A percentile compares a stretch with the other conserved stretches of the same genome.
phyloP scores from a whole-genome alignment of 2,113 vertebrate species.

The Edolisoma coerulescens region DNA sequence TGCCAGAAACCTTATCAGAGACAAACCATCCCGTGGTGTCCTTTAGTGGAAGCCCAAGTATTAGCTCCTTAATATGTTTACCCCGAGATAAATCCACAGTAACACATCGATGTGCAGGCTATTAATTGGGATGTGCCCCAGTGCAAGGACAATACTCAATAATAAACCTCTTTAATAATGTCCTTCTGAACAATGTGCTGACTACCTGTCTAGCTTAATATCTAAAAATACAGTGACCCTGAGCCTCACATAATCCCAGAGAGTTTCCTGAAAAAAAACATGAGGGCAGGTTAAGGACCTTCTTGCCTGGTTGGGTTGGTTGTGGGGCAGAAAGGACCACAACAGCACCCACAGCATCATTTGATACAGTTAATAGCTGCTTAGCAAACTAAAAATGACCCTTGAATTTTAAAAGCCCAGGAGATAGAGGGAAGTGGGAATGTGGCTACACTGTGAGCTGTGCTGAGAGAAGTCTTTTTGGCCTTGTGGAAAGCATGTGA shows the following conservation, averaged over 20 bases:
- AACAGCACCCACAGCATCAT: not conserved
- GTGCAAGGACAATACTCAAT: not conserved
- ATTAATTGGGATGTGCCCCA: not conserved
- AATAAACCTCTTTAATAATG: not conserved
- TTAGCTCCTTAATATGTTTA: constrained; percentile 44
- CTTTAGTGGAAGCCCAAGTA: not conserved
- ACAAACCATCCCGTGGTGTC: not conserved
- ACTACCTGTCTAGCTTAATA: not conserved
- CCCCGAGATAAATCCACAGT: not conserved
- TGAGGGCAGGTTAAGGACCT: not conserved
- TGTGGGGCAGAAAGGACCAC: not conserved
- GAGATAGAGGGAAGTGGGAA: not conserved
- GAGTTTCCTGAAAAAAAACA: not conserved
- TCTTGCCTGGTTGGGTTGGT: not conserved
- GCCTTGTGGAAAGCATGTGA: not conserved
- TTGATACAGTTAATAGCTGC: not conserved
- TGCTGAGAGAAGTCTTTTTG: not conserved
- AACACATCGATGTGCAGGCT: not conserved
- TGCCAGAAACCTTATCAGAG: constrained; percentile 24
- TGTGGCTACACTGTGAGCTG: not conserved
- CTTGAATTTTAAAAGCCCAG: not conserved
- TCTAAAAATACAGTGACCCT: not conserved
- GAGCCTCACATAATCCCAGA: not conserved
- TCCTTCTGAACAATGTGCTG: not conserved
- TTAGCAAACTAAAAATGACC: not conserved